Evolutionary conservation across 2,888 invertebrate species (phyloP).

Genomic region (Choreutis nemorana): DNA sequence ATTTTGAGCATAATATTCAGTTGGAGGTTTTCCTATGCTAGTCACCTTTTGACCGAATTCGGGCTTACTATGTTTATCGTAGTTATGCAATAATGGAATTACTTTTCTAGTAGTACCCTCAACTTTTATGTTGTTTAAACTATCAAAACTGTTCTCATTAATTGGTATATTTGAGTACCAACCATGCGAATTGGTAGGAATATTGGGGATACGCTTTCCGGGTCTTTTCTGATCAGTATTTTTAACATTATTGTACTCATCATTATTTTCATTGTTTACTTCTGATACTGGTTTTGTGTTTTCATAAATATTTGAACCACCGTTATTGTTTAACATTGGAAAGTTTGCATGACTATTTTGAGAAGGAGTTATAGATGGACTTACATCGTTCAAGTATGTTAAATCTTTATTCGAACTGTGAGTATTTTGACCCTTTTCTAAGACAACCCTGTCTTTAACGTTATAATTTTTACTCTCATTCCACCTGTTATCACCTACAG

Average conservation of each 20-base stretch:
- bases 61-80: conserved; percentile 29
- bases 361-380: conserved; percentile 22
- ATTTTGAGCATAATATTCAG: conserved; percentile 34
- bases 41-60: conserved; percentile 48
- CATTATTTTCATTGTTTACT: conserved; percentile 23
- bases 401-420: not conserved
- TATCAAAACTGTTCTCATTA: conserved; percentile 31
- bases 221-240: conserved; percentile 30
- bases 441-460: conserved; percentile 1
- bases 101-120: conserved; percentile 48
- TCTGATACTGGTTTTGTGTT: conserved; percentile 29
- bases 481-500: conserved; percentile 43
- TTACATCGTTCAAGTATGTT: conserved; percentile 6
- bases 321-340: conserved; percentile 43
- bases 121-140: conserved; percentile 37
- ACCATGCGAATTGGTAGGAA: conserved; percentile 52
- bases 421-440: not conserved
- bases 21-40: conserved; percentile 45
- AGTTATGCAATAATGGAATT: conserved; percentile 44
- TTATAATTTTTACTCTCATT: conserved; percentile 29
- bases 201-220: conserved; percentile 41
- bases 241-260: no score
- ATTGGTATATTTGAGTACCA: conserved; percentile 47
- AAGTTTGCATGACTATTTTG: conserved; percentile 58
- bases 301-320: conserved; percentile 13